Evolutionary conservation across 2,797 vertebrate genomes (phyloP), one percentile per base, ranked within the genome.

Genomic region (Trachops cirrhosus): DNA sequence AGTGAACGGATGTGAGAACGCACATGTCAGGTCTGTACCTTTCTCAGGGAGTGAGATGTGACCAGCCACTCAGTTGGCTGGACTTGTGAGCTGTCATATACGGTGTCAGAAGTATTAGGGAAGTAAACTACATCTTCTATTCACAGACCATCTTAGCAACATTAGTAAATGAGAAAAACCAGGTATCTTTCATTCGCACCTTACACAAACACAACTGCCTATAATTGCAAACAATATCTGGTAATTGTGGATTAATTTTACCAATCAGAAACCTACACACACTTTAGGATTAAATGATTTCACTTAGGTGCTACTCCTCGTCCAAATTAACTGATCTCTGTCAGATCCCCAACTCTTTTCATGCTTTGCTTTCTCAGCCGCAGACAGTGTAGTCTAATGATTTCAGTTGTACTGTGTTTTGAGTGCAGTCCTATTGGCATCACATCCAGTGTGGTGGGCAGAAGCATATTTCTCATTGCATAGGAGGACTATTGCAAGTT

Each of bases 401-500:
- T 75, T 91, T 93, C 70, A 71, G 62, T 32, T 82, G 52, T 44
- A 62, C 41, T 70, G 2, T 83, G 52, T 87, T 52, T 71, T 89
- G 48, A 78, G 26, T 86, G 29, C 5, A 14, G 32, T 74, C 41
- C 52, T 71, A 26, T 26, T 11, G 29, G 34, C 68, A 68, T 75
- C 26, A 50, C 26, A 84, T 93, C 84, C 67, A 90, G 34, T 54
- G 24, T 83, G 6, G 62, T 67, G 44, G 19, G 59, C 34, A 7
- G 71, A 95, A 86, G 83, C 50, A 11, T 44, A 75, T 57, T 91
- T 95, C 85, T 95, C 32, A 44, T 68, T 54, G 73, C 79, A 67
- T 37, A 67, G 29, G 73, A 86, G 79, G 22, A 37, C 68, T 88
- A 21, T 71, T 89, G 48, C 73, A 83, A 54, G 79, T 48, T 78